These are phyloP conservation scores for Saccopteryx leptura DNA, from an alignment of 2,113 vertebrate species.

Conservation along the genomic window DNA sequence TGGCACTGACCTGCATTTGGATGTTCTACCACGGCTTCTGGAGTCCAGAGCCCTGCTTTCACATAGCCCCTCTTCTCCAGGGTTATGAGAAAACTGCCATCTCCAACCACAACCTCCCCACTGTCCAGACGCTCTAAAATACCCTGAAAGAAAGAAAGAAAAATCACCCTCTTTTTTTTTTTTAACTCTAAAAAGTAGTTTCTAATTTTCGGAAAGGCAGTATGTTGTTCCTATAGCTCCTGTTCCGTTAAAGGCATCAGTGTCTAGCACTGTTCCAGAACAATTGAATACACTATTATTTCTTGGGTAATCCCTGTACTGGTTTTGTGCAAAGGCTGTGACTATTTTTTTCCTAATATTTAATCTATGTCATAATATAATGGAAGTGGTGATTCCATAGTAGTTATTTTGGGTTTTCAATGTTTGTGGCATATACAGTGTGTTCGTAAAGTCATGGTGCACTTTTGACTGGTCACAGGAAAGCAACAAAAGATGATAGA, in stretches of 20 bases:
- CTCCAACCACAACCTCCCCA: constrained; percentile 95
- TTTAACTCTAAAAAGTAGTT: background rate
- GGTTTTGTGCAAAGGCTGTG: background rate
- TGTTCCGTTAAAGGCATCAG: background rate
- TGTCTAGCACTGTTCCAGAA: background rate
- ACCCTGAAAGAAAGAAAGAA: constrained; percentile 85
- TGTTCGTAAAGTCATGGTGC: too few species aligned
- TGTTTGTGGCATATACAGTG: background rate
- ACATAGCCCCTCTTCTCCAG: constrained; percentile 97
- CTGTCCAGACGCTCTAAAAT: constrained; percentile 93
- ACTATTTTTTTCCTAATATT: constrained; percentile 5
- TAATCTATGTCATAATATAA: background rate
- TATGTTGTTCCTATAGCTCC: background rate
- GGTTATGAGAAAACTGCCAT: constrained; percentile 96
- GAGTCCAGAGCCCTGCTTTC: constrained; percentile 97
- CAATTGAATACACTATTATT: background rate
- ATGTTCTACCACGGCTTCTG: constrained; percentile 94
- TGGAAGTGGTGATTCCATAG: background rate
- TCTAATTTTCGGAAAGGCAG: background rate
- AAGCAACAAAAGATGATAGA: too few species aligned
- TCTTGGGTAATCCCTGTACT: background rate
- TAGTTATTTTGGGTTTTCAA: background rate
- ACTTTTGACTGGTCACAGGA: too few species aligned
- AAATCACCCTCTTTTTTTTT: background rate
- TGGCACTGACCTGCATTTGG: constrained; percentile 92